Evolutionary conservation across 2,797 vertebrate species (phyloP).

Genomic region (Natrix natrix): DNA sequence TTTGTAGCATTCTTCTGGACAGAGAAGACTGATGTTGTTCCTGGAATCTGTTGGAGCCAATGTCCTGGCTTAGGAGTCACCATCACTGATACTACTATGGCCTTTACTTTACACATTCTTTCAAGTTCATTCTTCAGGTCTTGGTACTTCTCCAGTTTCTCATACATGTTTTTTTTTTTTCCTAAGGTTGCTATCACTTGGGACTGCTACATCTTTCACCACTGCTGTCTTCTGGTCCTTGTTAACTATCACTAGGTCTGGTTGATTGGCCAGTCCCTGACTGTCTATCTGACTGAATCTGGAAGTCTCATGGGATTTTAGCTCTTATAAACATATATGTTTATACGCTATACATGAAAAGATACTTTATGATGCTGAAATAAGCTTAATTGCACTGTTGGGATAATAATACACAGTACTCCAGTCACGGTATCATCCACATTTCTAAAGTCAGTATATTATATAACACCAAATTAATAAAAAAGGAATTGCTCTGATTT

Average conservation of each 20-base stretch:
- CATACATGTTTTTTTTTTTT: not conserved
- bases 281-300: not conserved
- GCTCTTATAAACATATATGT: not conserved
- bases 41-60: not conserved
- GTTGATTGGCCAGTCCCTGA: not conserved
- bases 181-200: not conserved
- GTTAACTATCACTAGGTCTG: not conserved
- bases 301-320: not conserved
- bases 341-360: not conserved
- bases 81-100: not conserved
- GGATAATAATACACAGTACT: not conserved
- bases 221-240: not conserved
- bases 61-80: no score
- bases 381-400: not conserved
- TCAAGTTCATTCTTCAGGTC: not conserved
- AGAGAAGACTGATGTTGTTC: not conserved
- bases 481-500: constrained; percentile 16
- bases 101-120: not conserved
- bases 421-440: constrained; percentile 15
- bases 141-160: not conserved
- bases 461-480: constrained; percentile 8
- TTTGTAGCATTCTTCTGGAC: not conserved
- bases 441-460: not conserved
- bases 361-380: not conserved
- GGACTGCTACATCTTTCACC: not conserved